Base-by-base conservation (phyloP, 2,888 invertebrate genomes). In the Epirrita christyi region DNA sequence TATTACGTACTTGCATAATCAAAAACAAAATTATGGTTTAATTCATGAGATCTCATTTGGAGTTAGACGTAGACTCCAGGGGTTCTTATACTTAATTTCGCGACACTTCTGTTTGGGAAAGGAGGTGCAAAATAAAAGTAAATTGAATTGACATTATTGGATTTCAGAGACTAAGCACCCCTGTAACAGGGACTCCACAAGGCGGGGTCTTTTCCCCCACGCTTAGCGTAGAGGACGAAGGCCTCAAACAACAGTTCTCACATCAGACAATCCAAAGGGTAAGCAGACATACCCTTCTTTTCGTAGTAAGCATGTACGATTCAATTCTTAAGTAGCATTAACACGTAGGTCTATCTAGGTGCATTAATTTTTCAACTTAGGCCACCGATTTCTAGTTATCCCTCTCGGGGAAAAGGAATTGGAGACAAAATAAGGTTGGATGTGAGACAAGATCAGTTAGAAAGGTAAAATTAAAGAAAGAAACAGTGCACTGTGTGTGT, bases 391-490 rank as follows among this genome's bases (percentile, higher is more conserved):
- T 90, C 78, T 91, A 92, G 91, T 90, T 80, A 73, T 81, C 89
- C 83, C 83, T 85, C 81, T 86, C 89, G 86, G 88, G 85, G 73
- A 85, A 83, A 82, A 88, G 89, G 83, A 88, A 86, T 86, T 88
- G 92, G 89, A 87, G 90, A 80, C 85, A 88, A 86, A 91, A 90
- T 90, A 90, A 87, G 80, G 82, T 92, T 76, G 92, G 88, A 81
- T 89, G 90, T 83, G 87, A 90, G 77, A 85, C 90, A 79, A 88
- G 88, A 84, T 83, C 89, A 71, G 78, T 87, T 78, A 88, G 86
- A 81, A 85, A 91, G 92, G 92, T 92, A 92, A 90, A 83, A 78
- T 72, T 68, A 79, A 75, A 66, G 75, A 69, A 75, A 71, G 64
- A 72, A 78, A 80, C 80, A 80, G 72, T 73, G 84, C 88, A 87